A percentile compares a stretch with the other conserved stretches of the same genome.
Evolutionary conservation across 2,888 invertebrate species (phyloP).

Genomic region (Phyto melanocephala): DNA sequence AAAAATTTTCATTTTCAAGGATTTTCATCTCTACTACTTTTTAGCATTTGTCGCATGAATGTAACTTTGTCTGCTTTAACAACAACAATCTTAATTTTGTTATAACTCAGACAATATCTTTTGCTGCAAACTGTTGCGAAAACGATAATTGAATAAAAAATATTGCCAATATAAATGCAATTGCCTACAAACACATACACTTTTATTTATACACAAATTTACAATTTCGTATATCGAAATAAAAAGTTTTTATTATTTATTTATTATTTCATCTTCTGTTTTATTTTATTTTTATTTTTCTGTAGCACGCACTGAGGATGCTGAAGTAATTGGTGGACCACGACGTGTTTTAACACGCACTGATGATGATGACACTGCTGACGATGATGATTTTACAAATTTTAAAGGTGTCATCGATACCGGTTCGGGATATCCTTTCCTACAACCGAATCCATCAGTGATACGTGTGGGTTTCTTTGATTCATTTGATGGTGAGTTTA

Average conservation of each 20-base stretch:
- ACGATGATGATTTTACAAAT: constrained; percentile 72
- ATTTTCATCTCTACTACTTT: neutral
- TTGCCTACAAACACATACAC: neutral
- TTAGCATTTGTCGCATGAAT: neutral
- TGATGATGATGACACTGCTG: constrained; percentile 62
- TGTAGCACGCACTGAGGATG: constrained; percentile 75
- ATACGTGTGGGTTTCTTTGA: constrained; percentile 75
- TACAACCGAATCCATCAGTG: constrained; percentile 72
- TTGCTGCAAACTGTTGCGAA: constrained; percentile 9
- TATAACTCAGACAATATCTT: constrained; percentile 41
- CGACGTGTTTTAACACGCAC: constrained; percentile 47
- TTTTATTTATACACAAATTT: neutral
- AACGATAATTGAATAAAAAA: constrained; percentile 44
- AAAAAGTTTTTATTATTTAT: constrained; percentile 28
- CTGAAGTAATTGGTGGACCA: constrained; percentile 73
- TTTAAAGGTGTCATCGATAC: constrained; percentile 78
- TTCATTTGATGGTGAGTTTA: constrained; percentile 76
- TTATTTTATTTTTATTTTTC: constrained; percentile 40
- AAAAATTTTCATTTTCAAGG: too few relatives aligned
- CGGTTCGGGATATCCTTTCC: constrained; percentile 75
- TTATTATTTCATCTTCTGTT: neutral
- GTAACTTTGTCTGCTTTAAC: neutral
- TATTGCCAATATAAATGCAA: neutral
- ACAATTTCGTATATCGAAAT: constrained; percentile 7
- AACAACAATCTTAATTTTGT: constrained; percentile 37